These are phyloP conservation scores for Telmatochromis brichardi DNA, from an alignment of 2,113 vertebrate species.

Conservation along the genomic window DNA sequence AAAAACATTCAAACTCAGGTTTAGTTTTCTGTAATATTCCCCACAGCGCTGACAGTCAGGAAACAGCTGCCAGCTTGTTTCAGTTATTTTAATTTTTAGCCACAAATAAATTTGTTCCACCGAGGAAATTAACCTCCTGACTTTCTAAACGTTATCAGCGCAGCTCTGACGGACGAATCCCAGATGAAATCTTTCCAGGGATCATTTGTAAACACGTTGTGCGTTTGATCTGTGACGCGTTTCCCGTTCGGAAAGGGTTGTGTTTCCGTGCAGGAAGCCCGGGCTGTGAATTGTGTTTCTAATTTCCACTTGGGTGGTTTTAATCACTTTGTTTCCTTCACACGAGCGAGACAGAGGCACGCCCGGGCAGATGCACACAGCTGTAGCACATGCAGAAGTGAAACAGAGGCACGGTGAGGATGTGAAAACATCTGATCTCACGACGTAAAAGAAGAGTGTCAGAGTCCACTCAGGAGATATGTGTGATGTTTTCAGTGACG, in stretches of 20 bases:
- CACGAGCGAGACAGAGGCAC: background rate
- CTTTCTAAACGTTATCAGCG: background rate
- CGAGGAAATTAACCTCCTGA: background rate
- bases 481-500: rapidly evolving
- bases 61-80: background rate
- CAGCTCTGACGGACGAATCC: background rate
- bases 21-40: background rate
- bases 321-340: background rate
- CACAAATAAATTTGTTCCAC: background rate
- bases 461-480: rapidly evolving
- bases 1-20: background rate
- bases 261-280: constrained; percentile 16
- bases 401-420: rapidly evolving
- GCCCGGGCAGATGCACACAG: background rate
- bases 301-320: background rate
- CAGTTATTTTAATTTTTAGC: background rate
- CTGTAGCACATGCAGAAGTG: background rate
- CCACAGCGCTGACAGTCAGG: background rate
- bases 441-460: background rate
- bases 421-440: background rate
- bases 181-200: background rate
- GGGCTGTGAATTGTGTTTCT: constrained; percentile 22
- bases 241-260: background rate
- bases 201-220: background rate
- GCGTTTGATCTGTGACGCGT: background rate